A percentile compares a stretch with the other conserved stretches of the same genome.
phyloP scores from a whole-genome alignment of 2,888 invertebrate genomes.

The Cataglyphis altisquamis region DNA sequence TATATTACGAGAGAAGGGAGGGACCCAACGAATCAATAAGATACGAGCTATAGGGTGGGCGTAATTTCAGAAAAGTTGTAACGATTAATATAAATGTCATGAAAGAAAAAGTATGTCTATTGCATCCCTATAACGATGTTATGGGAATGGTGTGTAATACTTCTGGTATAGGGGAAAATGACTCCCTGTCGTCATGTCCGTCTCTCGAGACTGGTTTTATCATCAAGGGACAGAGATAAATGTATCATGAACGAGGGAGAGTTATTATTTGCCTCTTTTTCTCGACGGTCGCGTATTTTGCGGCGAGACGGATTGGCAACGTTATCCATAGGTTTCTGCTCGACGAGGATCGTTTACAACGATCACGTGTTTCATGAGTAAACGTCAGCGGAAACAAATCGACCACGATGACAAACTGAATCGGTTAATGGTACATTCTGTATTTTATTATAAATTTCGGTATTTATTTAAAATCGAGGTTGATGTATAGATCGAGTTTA shows the following conservation, averaged over 20 bases:
- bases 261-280: conserved; percentile 1
- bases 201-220: conserved; percentile 26
- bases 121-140: conserved; percentile 32
- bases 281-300: conserved; percentile 17
- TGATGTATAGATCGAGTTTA: neutral
- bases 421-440: neutral
- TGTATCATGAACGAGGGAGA: neutral
- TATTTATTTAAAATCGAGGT: neutral
- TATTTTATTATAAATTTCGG: neutral
- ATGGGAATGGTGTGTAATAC: conserved; percentile 1
- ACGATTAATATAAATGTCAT: conserved; percentile 52
- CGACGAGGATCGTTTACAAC: neutral
- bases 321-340: conserved; percentile 12
- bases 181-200: neutral
- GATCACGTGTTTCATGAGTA: conserved; percentile 3
- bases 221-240: conserved; percentile 11
- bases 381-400: conserved; percentile 15
- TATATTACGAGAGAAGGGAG: neutral
- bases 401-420: neutral
- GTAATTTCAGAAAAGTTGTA: conserved; percentile 53
- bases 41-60: neutral
- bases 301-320: conserved; percentile 30
- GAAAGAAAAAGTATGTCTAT: conserved; percentile 39
- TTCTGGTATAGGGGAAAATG: conserved; percentile 6
- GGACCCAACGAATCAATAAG: neutral